These are phyloP conservation scores for Latrodectus hesperus DNA, from an alignment of 2,888 invertebrate genomes.

Conservation along the genomic window DNA sequence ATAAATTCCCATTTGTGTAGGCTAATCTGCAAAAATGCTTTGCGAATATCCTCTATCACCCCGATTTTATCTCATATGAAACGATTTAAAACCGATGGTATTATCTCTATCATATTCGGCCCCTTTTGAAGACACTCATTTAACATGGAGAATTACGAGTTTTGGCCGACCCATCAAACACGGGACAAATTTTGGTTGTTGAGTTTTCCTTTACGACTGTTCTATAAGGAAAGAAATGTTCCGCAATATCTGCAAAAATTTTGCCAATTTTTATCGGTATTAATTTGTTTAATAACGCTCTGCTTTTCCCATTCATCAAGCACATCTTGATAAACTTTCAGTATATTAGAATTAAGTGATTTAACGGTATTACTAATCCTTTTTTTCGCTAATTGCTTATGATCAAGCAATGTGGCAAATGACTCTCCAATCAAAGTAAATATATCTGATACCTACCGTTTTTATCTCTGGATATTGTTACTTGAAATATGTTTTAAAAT, in stretches of 20 bases:
- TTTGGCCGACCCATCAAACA: background rate
- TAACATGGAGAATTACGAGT: background rate
- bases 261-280: too few relatives aligned
- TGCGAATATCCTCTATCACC: slow-evolving; percentile 3
- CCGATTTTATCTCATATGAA: background rate
- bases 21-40: background rate
- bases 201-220: background rate
- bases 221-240: too few relatives aligned
- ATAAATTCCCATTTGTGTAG: background rate
- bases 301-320: slow-evolving; percentile 19
- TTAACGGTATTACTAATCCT: background rate
- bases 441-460: background rate
- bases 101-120: slow-evolving; percentile 11
- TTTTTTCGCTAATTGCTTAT: background rate
- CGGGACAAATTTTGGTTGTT: background rate
- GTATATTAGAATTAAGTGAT: background rate
- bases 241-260: too few relatives aligned
- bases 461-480: background rate
- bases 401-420: background rate
- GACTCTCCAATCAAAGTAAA: background rate
- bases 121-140: background rate
- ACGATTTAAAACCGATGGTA: slow-evolving; percentile 6
- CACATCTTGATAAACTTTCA: background rate
- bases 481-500: slow-evolving; percentile 7
- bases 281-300: too few relatives aligned